A percentile compares a stretch with the other conserved stretches of the same genome.
Evolutionary conservation across 2,113 vertebrate genomes (phyloP).

Genomic region (Phyllopteryx taeniolatus): DNA sequence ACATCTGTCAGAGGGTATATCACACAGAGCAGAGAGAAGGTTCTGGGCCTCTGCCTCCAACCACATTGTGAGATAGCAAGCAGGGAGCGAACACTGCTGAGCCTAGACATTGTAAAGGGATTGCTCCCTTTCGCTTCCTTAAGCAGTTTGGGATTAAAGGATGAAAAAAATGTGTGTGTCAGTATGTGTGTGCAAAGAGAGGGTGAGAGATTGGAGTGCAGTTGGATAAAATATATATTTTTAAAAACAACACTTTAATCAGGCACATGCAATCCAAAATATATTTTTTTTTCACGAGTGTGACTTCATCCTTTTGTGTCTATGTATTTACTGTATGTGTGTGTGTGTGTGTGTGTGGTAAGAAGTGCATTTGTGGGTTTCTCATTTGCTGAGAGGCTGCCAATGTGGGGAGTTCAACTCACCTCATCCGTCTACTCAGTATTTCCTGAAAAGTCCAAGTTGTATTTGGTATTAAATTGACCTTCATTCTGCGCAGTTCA

Average conservation of each 20-base stretch:
- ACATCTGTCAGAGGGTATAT: slow-evolving; percentile 51
- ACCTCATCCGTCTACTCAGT: not conserved
- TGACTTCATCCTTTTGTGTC: slow-evolving; percentile 8
- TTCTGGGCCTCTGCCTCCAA: slow-evolving; percentile 43
- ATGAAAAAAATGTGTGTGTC: slow-evolving; percentile 54
- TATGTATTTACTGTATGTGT: slow-evolving; percentile 6
- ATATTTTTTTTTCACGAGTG: slow-evolving; percentile 18
- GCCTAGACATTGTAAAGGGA: slow-evolving; percentile 70
- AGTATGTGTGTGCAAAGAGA: slow-evolving; percentile 20
- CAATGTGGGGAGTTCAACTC: not conserved
- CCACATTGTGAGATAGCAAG: slow-evolving; percentile 52
- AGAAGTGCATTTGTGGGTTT: slow-evolving; percentile 4
- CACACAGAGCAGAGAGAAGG: slow-evolving; percentile 28
- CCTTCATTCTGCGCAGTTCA: not conserved
- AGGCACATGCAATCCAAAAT: slow-evolving; percentile 9
- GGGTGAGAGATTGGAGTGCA: slow-evolving; percentile 30
- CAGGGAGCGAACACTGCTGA: slow-evolving; percentile 63
- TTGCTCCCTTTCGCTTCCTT: slow-evolving; percentile 70
- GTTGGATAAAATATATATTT: slow-evolving; percentile 25
- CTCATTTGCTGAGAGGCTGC: slow-evolving; percentile 12
- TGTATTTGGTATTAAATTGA: slow-evolving; percentile 4
- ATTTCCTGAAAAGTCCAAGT: not conserved
- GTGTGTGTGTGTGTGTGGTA: slow-evolving; percentile 14
- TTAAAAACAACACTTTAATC: slow-evolving; percentile 15
- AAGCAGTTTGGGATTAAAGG: slow-evolving; percentile 76